Conservation (phyloP, 1,140 invertebrate species). For the Geopemphigus sp. region DNA sequence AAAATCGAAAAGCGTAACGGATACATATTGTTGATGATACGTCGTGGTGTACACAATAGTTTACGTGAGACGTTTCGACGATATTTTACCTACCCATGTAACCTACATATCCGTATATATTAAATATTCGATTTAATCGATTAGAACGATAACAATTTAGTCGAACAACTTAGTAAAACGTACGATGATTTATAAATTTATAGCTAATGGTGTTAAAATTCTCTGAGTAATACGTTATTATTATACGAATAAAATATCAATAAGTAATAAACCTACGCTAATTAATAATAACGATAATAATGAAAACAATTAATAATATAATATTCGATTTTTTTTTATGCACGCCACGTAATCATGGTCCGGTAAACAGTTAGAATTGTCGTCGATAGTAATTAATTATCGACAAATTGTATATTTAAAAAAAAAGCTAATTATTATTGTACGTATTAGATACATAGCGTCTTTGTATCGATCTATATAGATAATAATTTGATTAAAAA, state of each 20-base stretch:
- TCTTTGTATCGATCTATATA: no score
- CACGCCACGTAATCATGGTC: neutral
- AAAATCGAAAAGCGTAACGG: neutral
- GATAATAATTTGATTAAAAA: no score
- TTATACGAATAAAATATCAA: neutral
- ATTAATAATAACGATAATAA: no score
- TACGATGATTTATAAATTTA: constrained; percentile 9
- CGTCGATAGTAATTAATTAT: no score
- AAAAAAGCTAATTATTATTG: no score
- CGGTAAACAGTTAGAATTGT: neutral
- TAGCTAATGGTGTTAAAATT: constrained; percentile 2
- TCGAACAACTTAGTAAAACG: neutral
- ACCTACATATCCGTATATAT: neutral
- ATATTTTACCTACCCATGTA: no score
- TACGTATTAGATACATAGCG: no score
- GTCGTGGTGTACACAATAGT: no score
- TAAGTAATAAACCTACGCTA: no score
- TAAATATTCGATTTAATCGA: neutral
- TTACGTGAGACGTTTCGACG: no score
- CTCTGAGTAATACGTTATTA: neutral
- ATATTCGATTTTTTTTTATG: neutral
- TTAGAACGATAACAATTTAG: neutral
- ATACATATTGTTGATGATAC: neutral
- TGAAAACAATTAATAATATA: neutral
- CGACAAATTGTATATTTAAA: no score